phyloP scores from a whole-genome alignment of 2,888 invertebrate genomes.

The Leptopterna dolabrata region DNA sequence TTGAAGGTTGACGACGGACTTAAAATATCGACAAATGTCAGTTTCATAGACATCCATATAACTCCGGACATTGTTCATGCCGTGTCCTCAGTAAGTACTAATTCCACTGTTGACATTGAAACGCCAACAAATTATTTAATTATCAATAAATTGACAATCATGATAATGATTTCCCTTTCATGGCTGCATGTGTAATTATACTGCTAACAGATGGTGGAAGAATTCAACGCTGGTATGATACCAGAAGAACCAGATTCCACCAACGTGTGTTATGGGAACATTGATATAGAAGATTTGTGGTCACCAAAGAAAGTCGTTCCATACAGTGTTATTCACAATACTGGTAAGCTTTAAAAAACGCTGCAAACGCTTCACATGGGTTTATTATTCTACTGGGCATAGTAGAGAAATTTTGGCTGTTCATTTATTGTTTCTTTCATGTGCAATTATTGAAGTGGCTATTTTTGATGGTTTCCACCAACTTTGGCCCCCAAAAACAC shows the following conservation, averaged over 20 bases:
- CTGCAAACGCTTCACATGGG: too few species aligned
- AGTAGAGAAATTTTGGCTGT: too few species aligned
- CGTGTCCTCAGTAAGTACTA: constrained; percentile 65
- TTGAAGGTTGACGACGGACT: constrained; percentile 77
- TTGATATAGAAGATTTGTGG: constrained; percentile 76
- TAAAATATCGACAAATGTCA: constrained; percentile 75
- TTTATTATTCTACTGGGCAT: too few species aligned
- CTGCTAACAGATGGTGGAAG: constrained; percentile 69
- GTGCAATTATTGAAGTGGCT: too few species aligned
- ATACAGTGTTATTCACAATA: constrained; percentile 62
- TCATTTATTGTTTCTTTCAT: too few species aligned
- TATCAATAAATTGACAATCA: not conserved
- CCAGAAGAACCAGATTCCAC: constrained; percentile 62
- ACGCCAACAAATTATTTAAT: not conserved
- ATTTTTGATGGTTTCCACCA: too few species aligned
- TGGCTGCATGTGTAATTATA: not conserved
- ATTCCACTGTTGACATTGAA: not conserved
- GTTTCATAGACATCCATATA: constrained; percentile 77
- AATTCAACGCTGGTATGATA: constrained; percentile 64
- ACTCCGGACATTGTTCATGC: constrained; percentile 81
- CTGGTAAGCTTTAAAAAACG: constrained; percentile 59
- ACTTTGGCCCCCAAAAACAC: too few species aligned
- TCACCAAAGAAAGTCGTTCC: constrained; percentile 74
- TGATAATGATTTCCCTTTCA: too few species aligned
- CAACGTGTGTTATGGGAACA: constrained; percentile 59